A percentile compares a stretch with the other conserved stretches of the same genome.
Evolutionary conservation across 2,888 invertebrate genomes (phyloP).

Genomic region (Phorcus lineatus): DNA sequence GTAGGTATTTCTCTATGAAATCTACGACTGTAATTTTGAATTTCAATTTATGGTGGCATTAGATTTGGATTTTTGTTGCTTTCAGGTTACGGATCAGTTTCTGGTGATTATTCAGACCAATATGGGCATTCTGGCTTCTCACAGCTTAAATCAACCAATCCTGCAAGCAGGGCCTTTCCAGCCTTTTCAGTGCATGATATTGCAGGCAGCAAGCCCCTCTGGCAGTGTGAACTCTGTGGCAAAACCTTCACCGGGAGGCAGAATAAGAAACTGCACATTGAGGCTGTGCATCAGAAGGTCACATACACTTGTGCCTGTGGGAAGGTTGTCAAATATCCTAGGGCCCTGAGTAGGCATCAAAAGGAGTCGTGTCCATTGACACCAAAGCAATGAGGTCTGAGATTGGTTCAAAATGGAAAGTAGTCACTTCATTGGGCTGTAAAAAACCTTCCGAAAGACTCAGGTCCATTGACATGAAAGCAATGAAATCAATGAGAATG

Average conservation of each 20-base stretch:
- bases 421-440: neutral
- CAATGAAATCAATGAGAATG: too few relatives aligned
- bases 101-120: too few relatives aligned
- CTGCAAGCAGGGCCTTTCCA: too few relatives aligned
- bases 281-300: conserved; percentile 13
- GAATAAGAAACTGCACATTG: conserved; percentile 11
- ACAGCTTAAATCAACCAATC: too few relatives aligned
- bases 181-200: neutral
- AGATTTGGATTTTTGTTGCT: conserved; percentile 8
- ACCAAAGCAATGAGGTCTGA: too few relatives aligned
- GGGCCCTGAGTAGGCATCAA: neutral
- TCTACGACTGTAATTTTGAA: too few relatives aligned
- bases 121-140: too few relatives aligned
- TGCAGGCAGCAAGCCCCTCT: neutral
- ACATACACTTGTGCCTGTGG: conserved; percentile 2
- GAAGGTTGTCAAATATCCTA: conserved; percentile 1
- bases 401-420: too few relatives aligned
- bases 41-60: neutral
- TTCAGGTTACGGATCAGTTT: neutral
- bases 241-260: conserved; percentile 2
- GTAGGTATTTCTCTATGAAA: too few relatives aligned
- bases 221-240: conserved; percentile 12
- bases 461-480: too few relatives aligned
- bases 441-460: neutral
- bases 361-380: neutral